A percentile compares a stretch with the other conserved stretches of the same genome.
These are phyloP conservation scores for Littorina saxatilis DNA, from an alignment of 1,140 invertebrate genomes.

Conservation along the genomic window DNA sequence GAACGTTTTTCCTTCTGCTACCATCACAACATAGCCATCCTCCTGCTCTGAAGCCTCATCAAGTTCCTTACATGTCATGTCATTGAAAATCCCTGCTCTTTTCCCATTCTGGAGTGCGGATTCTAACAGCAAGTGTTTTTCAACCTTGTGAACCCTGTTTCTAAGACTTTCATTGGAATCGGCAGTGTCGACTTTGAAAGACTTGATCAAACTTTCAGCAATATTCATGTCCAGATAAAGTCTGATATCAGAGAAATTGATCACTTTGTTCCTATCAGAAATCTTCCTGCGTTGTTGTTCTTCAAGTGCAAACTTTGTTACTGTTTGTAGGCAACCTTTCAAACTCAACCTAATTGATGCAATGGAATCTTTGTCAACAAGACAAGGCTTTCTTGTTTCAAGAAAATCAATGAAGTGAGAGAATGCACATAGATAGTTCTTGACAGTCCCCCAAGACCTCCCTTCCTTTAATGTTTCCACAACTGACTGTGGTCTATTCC, in stretches of 20 bases:
- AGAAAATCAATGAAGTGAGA: constrained; percentile 8
- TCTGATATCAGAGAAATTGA: background rate
- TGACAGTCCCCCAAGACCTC: too few species aligned
- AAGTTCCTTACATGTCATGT: background rate
- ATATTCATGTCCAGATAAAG: constrained; percentile 2
- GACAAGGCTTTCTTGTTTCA: constrained; percentile 3
- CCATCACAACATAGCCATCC: background rate
- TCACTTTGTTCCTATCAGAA: background rate
- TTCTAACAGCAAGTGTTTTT: background rate
- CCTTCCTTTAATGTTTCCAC: background rate
- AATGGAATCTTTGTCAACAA: background rate
- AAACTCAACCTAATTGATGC: background rate
- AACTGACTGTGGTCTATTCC: background rate
- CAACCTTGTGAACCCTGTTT: constrained; percentile 15
- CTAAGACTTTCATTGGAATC: too few species aligned
- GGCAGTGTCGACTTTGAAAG: background rate
- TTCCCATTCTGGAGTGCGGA: background rate
- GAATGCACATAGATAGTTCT: constrained; percentile 13
- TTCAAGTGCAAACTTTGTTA: background rate
- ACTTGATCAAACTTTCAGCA: background rate
- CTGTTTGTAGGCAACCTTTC: constrained; percentile 9
- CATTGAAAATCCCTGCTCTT: too few species aligned
- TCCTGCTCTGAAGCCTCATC: background rate
- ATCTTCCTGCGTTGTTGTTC: constrained; percentile 14
- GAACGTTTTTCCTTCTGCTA: constrained; percentile 31